These are phyloP conservation scores for Phengaris alcon DNA, from an alignment of 2,888 invertebrate species.

Conservation along the genomic window DNA sequence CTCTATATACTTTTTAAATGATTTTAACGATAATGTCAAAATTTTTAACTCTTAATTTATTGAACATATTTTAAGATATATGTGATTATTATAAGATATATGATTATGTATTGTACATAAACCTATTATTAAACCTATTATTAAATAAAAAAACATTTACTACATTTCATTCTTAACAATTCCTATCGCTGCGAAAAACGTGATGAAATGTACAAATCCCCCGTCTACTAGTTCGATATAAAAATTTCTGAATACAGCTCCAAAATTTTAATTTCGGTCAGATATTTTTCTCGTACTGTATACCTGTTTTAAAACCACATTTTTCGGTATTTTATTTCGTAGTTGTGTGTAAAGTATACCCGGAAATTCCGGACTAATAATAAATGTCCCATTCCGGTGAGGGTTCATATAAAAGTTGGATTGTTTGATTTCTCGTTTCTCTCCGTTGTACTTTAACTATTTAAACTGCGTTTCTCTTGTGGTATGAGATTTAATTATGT, in stretches of 20 bases:
- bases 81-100: too few species aligned
- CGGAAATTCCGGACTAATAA: neutral
- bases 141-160: too few species aligned
- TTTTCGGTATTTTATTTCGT: conserved; percentile 14
- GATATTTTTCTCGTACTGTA: neutral
- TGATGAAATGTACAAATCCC: too few species aligned
- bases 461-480: neutral
- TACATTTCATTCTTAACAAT: too few species aligned
- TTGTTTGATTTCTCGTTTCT: neutral
- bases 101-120: too few species aligned
- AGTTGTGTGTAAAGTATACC: neutral
- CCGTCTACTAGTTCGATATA: neutral
- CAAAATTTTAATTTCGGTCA: neutral
- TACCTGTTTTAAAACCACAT: neutral
- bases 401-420: neutral
- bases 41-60: too few species aligned
- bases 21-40: too few species aligned
- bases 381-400: neutral
- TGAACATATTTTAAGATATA: too few species aligned
- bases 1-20: too few species aligned
- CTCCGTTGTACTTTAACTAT: neutral
- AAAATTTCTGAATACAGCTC: neutral
- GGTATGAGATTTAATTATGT: neutral
- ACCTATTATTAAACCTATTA: too few species aligned
- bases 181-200: too few species aligned